phyloP scores from a whole-genome alignment of 2,888 invertebrate species.

The Rhorus exstirpatorius region DNA sequence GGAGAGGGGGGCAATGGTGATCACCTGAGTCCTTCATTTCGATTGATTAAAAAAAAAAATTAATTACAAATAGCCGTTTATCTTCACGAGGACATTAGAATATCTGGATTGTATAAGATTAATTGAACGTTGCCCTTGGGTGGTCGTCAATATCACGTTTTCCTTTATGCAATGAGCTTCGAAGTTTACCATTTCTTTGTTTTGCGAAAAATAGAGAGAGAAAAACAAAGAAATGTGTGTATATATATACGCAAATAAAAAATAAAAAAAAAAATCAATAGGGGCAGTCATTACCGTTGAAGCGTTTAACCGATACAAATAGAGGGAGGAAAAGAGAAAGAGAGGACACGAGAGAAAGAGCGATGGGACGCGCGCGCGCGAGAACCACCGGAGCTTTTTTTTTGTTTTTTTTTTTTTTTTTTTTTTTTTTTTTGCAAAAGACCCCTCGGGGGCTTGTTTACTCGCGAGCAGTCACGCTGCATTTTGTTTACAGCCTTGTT shows the following conservation, averaged over 20 bases:
- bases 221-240: background rate
- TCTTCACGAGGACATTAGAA: too few species aligned
- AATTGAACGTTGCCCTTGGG: too few species aligned
- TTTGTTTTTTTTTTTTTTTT: constrained; percentile 70
- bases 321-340: constrained; percentile 38
- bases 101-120: too few species aligned
- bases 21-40: too few species aligned
- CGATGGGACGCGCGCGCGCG: constrained; percentile 25
- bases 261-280: constrained; percentile 69
- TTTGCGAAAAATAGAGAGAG: constrained; percentile 1
- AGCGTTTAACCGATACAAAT: constrained; percentile 78
- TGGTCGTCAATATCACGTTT: too few species aligned
- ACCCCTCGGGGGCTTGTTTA: constrained; percentile 77
- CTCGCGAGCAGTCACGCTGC: constrained; percentile 80
- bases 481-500: constrained; percentile 83
- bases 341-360: constrained; percentile 16
- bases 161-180: too few species aligned
- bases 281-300: constrained; percentile 73
- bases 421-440: too few species aligned
- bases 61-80: too few species aligned
- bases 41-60: too few species aligned
- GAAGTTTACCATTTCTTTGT: background rate
- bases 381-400: constrained; percentile 48
- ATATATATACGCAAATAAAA: background rate
- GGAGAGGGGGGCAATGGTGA: too few species aligned